Conservation (phyloP, 1,140 invertebrate species). For the Nephila pilipes region DNA sequence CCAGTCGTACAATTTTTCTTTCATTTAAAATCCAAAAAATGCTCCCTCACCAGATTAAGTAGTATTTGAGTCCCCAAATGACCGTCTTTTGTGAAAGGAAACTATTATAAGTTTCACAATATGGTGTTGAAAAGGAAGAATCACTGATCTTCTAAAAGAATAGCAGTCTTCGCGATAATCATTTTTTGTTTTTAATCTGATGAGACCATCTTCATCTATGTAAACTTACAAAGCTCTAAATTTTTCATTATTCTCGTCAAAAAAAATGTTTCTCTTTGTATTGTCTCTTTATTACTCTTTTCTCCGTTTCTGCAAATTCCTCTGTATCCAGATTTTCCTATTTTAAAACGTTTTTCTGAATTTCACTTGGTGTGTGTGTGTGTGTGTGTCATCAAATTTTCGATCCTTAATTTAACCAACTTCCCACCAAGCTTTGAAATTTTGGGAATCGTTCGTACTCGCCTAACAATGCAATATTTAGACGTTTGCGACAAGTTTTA, state of each 20-base stretch:
- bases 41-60: conserved; percentile 12
- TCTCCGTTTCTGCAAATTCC: conserved; percentile 58
- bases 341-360: too few species aligned
- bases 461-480: too few species aligned
- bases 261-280: conserved; percentile 36
- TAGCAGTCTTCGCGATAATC: background rate
- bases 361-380: too few species aligned
- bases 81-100: background rate
- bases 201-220: too few species aligned
- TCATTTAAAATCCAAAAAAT: conserved; percentile 54
- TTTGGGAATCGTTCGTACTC: too few species aligned
- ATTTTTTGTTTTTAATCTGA: conserved; percentile 57
- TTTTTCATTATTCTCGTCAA: conserved; percentile 42
- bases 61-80: conserved; percentile 31
- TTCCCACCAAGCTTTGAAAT: background rate
- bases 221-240: conserved; percentile 27
- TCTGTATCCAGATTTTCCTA: background rate
- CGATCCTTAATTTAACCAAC: too few species aligned
- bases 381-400: too few species aligned
- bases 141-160: background rate
- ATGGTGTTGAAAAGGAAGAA: too few species aligned
- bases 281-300: conserved; percentile 43
- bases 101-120: too few species aligned
- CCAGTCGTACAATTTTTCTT: conserved; percentile 23
- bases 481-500: too few species aligned